Percentiles rank a stretch among this genome's conserved stretches.
phyloP scores from a whole-genome alignment of 2,888 invertebrate genomes.

The Acleris literana region DNA sequence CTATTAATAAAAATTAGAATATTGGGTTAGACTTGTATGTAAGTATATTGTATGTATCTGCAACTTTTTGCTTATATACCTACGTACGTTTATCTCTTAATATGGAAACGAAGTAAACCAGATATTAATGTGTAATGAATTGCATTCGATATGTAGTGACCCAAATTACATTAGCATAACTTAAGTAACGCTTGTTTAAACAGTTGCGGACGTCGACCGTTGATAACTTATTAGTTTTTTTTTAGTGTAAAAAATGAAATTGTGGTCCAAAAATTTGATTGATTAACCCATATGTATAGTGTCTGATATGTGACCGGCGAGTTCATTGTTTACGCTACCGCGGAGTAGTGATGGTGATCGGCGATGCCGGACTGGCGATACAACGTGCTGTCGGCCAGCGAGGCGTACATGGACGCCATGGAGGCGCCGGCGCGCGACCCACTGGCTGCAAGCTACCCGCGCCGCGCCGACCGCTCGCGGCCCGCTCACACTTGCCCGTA shows the following conservation, averaged over 20 bases:
- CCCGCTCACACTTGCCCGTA: slow-evolving; percentile 78
- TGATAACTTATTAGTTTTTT: slow-evolving; percentile 52
- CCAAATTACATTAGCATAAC: slow-evolving; percentile 50
- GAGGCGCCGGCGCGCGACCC: slow-evolving; percentile 64
- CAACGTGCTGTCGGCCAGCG: slow-evolving; percentile 81
- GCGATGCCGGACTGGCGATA: slow-evolving; percentile 83
- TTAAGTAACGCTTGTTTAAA: slow-evolving; percentile 54
- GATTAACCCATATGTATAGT: slow-evolving; percentile 38
- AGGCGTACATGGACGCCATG: slow-evolving; percentile 74
- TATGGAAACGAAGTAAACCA: slow-evolving; percentile 9
- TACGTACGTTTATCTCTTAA: background rate
- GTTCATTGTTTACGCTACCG: slow-evolving; percentile 49
- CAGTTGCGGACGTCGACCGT: slow-evolving; percentile 65
- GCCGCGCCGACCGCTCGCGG: slow-evolving; percentile 78
- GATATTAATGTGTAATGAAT: slow-evolving; percentile 13
- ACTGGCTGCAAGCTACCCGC: slow-evolving; percentile 78
- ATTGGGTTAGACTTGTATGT: too few relatives aligned
- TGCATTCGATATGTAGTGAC: slow-evolving; percentile 44
- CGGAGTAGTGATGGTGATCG: slow-evolving; percentile 69
- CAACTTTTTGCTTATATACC: too few relatives aligned
- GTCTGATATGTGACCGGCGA: slow-evolving; percentile 47
- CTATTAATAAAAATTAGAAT: too few relatives aligned
- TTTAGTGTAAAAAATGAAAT: slow-evolving; percentile 52
- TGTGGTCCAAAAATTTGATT: slow-evolving; percentile 52
- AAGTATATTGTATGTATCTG: too few relatives aligned